Evolutionary conservation across 2,797 vertebrate species (phyloP), one percentile per base, ranked within the genome.

Genomic region (Clamator glandarius): DNA sequence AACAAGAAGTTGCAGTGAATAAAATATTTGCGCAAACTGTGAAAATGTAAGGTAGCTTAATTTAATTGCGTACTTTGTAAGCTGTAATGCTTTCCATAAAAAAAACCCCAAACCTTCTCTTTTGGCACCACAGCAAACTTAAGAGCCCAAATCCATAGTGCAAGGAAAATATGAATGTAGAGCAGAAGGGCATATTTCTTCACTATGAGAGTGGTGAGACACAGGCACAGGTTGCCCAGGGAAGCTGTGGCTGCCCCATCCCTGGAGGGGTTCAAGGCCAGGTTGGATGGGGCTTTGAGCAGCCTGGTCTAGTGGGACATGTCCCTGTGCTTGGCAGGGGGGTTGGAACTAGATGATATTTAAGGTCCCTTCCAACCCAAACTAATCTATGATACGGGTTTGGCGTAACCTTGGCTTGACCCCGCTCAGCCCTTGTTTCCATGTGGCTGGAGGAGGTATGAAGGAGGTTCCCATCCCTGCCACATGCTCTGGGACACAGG

Each of bases 401-500:
- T 70, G 6, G 15, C 52, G 9, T 6, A 78, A 87, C 63, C 12
- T 48, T 75, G 55, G 20, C 18, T 77, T 62, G 29, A 42, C 7
- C 4, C 2, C 0, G 1, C 31, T 66, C 12, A 29, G 31, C 28
- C 21, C 51, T 51, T 72, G 29, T 48, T 86, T 82, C 5, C 26
- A 35, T 55, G 42, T 0, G 3, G 17, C 55, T 82, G 42, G 42
- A 68, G 31, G 28, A 33, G 67, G 42, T 0, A 1, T 2, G 4
- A 33, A 64, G 33, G 66, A n/a, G 50, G 42, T 50, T 36, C 42
- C 36, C 52, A 33, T 42, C 15, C 23, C 31, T 67, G 12, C 21
- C 82, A 28, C 0, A 0, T 15, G 36, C 24, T 62, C 35, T 0
- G 1, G 58, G 19, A 64, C 67, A 52, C 39, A 58, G 63, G 29